phyloP scores from a whole-genome alignment of 1,140 invertebrate genomes.

The Planococcus citri region DNA sequence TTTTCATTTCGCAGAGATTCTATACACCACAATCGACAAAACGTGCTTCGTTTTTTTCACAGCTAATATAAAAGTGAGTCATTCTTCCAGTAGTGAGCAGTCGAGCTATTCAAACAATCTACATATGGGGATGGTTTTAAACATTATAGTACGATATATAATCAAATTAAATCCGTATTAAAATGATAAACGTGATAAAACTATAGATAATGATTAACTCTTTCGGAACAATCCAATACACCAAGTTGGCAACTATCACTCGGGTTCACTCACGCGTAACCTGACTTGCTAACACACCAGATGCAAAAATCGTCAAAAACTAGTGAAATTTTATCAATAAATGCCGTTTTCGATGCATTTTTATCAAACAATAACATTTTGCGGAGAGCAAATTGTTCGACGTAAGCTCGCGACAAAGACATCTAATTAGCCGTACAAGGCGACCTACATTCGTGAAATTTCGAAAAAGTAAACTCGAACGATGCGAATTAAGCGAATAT shows the following conservation, averaged over 20 bases:
- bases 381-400: not conserved
- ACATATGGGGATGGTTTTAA: not conserved
- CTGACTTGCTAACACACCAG: not conserved
- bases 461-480: not conserved
- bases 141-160: not conserved
- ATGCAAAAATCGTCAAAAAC: not conserved
- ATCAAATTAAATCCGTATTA: not conserved
- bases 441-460: constrained; percentile 14
- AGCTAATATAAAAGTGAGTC: no score
- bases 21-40: no score
- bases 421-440: constrained; percentile 1
- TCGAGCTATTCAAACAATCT: no score
- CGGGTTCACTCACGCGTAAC: not conserved
- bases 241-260: not conserved
- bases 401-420: not conserved
- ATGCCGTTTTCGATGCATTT: not conserved
- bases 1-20: no score
- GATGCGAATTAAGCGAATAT: not conserved
- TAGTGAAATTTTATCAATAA: not conserved
- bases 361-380: not conserved
- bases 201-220: not conserved
- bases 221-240: not conserved
- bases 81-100: no score
- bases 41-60: not conserved
- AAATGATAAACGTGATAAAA: not conserved